Evolutionary conservation across 2,888 invertebrate species (phyloP).

Genomic region (Euplexia lucipara): DNA sequence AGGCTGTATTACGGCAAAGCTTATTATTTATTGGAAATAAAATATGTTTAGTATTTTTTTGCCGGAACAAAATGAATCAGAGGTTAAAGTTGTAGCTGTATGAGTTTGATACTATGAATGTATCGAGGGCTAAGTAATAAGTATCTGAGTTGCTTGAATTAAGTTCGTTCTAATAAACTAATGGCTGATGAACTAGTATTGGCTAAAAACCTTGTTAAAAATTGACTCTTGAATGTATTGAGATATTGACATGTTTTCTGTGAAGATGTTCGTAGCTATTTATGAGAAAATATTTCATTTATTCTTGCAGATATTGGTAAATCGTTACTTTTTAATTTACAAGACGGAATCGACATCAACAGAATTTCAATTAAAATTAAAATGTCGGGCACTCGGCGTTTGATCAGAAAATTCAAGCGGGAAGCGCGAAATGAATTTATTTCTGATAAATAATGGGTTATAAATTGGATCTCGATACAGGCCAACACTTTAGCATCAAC

Average conservation of each 20-base stretch:
- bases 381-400: slow-evolving; percentile 65
- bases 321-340: slow-evolving; percentile 41
- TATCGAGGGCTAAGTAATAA: too few species aligned
- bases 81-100: slow-evolving; percentile 1
- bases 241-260: neutral
- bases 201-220: neutral
- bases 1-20: slow-evolving; percentile 14
- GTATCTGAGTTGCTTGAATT: slow-evolving; percentile 22
- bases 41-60: slow-evolving; percentile 7
- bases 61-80: neutral
- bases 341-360: slow-evolving; percentile 49
- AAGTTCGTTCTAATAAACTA: slow-evolving; percentile 5
- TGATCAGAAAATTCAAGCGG: slow-evolving; percentile 47
- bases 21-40: slow-evolving; percentile 34
- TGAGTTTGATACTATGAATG: too few species aligned
- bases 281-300: neutral
- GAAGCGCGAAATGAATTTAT: slow-evolving; percentile 53
- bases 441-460: slow-evolving; percentile 52
- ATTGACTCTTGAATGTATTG: neutral
- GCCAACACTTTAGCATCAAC: slow-evolving; percentile 36
- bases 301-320: slow-evolving; percentile 17
- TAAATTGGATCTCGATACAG: slow-evolving; percentile 46
- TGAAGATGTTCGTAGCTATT: neutral
- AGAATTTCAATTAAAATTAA: slow-evolving; percentile 80
- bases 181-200: slow-evolving; percentile 11